Evolutionary conservation across 2,797 vertebrate genomes (phyloP), one percentile per base, ranked within the genome.

Genomic region (Vespertilio murinus): DNA sequence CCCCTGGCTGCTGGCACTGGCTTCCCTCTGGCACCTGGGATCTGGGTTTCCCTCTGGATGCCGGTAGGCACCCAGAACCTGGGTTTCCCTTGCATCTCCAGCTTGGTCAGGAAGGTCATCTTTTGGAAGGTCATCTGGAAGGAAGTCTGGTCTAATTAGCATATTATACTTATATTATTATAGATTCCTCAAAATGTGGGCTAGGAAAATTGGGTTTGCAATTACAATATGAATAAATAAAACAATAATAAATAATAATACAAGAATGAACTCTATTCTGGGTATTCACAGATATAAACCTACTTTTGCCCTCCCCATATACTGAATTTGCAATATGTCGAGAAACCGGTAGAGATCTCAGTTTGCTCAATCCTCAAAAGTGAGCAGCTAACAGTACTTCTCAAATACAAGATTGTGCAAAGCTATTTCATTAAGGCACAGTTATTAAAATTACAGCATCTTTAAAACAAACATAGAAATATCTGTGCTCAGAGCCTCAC

Each of bases 301-400:
- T 35, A 77, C 49, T 54, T 52, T 54, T 77, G 74, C 33, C 49
- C 22, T 35, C n/a, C 33, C 22, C 2, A 4, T 25, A 83, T 83
- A 65, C 0, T 70, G 9, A 28, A 73, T 92, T 88, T 92, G 67
- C 71, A 94, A 33, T 13, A 79, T 79, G n/a, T 73, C 81, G 52
- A 77, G 93, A 94, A 90, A 73, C 35, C 28, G 30, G 52, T 0
- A 16, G n/a, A 2, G 18, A 83, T 38, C 40, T 61, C 38, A 42
- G 49, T 65, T 54, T 54, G 69, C 45, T 88, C 45, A 18, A 42
- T 88, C 45, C 83, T 92, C 90, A 88, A 86, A 82, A 83, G 84
- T 17, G 81, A 61, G 28, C 61, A 82, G 42, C 47, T 94, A 71
- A 61, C 0, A 65, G 28, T 2, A 20, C 7, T 85, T 74, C 85